phyloP scores from a whole-genome alignment of 1,140 invertebrate species.

The Stenopsyche tienmushanensis region DNA sequence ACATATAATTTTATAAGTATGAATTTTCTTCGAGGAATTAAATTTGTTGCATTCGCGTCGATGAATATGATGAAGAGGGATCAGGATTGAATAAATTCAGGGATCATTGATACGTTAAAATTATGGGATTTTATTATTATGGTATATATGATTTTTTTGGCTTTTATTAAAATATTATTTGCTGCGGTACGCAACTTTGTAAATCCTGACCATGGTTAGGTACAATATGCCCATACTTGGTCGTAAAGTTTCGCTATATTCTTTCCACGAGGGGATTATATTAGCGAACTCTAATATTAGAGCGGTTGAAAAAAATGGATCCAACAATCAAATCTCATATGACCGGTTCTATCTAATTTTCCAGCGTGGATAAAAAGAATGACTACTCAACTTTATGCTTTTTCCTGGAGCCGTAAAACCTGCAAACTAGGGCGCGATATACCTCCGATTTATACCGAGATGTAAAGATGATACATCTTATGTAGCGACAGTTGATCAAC shows the following conservation, averaged over 20 bases:
- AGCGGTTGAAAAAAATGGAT: conserved; percentile 23
- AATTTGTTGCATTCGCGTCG: too few relatives aligned
- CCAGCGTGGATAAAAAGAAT: conserved; percentile 2
- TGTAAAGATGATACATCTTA: too few relatives aligned
- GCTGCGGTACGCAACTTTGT: not conserved
- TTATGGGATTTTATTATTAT: not conserved
- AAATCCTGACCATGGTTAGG: conserved; percentile 10
- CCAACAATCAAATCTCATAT: conserved; percentile 20
- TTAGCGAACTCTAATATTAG: conserved; percentile 17
- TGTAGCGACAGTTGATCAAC: too few relatives aligned
- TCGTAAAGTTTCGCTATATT: conserved; percentile 27
- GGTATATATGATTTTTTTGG: not conserved
- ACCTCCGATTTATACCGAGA: not conserved
- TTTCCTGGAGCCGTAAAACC: conserved; percentile 16
- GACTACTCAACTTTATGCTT: conserved; percentile 17
- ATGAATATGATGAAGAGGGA: too few relatives aligned
- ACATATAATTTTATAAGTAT: too few relatives aligned
- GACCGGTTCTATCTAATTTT: conserved; percentile 18
- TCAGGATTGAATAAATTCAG: not conserved
- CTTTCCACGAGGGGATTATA: conserved; percentile 19
- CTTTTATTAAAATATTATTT: not conserved
- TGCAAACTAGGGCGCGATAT: not conserved
- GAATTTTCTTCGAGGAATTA: too few relatives aligned
- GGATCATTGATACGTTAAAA: not conserved
- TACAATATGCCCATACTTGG: conserved; percentile 25